Evolutionary conservation across 1,140 invertebrate species (phyloP), one percentile per base, ranked within the genome.

Genomic region (Leptinotarsa texana): DNA sequence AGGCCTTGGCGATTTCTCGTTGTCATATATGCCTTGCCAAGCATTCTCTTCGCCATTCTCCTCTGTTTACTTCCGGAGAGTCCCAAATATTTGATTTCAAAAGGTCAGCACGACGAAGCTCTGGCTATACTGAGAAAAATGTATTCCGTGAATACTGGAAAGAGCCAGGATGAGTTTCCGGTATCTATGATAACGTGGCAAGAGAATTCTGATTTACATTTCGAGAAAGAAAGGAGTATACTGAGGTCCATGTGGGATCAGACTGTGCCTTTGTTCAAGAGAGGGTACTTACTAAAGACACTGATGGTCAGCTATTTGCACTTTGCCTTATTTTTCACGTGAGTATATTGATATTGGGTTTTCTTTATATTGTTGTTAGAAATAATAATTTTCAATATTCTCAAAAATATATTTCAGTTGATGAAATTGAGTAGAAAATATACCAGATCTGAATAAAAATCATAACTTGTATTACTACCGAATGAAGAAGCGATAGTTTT

Each of bases 1-100:
- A 87, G 89, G 75, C 90, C 90, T 5, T 93, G 92, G 92, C 83
- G 91, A 22, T 85, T 92, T 3, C 89, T 92, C 79, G 86, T 91
- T 0, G 84, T 89, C 21, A 63, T 75, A 18, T 78, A 80, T 51
- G 74, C 75, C 21, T 49, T 80, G 0, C 87, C 91, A 1, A 88
- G 88, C 27, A 76, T 92, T 42, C 63, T 89, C 4, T 87, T 88
- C 0, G 79, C 88, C 2, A 24, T 89, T 0, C 83, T 91, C 57
- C 79, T 89, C 0, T 87, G 88, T 13, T 83, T 86, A 5, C 86
- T 92, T 4, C 91, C 91, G 0, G 94, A 96, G 82, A 95, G 92
- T 75, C 94, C 94, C 0, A 94, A 94, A 81, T 95, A 91, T 82
- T 85, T 93, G 15, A 84, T 94, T 15, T 87, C 89, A 0, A 87